A percentile compares a stretch with the other conserved stretches of the same genome.
phyloP scores from a whole-genome alignment of 2,888 invertebrate species.

The Smittia aterrima region DNA sequence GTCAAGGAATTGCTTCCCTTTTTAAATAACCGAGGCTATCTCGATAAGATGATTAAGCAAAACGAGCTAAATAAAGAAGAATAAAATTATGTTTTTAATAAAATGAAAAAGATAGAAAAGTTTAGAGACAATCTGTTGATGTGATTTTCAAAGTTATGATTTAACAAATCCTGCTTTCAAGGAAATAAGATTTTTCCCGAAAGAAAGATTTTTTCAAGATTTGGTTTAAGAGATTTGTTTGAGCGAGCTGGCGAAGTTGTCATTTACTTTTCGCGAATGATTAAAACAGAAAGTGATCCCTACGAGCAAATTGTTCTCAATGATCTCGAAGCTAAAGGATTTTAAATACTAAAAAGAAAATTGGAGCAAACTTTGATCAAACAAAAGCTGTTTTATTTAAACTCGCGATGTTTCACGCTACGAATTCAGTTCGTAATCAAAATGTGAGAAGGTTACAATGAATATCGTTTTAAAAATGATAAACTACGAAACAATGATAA shows the following conservation, averaged over 20 bases:
- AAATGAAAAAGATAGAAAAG: too few relatives aligned
- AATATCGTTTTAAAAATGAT: too few relatives aligned
- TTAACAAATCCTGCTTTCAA: not conserved
- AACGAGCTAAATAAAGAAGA: not conserved
- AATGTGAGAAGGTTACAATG: conserved; percentile 2
- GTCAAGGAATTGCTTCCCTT: conserved; percentile 5
- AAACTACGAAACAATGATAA: too few relatives aligned
- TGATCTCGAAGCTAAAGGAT: conserved; percentile 19
- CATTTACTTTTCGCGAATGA: not conserved
- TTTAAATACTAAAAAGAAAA: conserved; percentile 27
- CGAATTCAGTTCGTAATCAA: conserved; percentile 6
- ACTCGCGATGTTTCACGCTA: conserved; percentile 38
- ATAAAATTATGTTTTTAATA: not conserved
- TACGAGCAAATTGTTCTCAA: conserved; percentile 37
- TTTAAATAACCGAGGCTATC: conserved; percentile 30
- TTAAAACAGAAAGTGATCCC: conserved; percentile 11
- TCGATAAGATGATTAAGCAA: conserved; percentile 4
- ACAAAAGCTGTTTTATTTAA: conserved; percentile 14
- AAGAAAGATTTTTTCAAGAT: conserved; percentile 17
- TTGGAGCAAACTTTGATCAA: conserved; percentile 11
- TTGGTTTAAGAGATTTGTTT: conserved; percentile 6
- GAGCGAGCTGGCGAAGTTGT: not conserved
- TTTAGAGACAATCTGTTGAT: not conserved
- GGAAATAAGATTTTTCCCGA: conserved; percentile 12
- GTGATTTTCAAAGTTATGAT: conserved; percentile 18